Conservation (phyloP, 1,140 invertebrate genomes). For the Orius insidiosus region DNA sequence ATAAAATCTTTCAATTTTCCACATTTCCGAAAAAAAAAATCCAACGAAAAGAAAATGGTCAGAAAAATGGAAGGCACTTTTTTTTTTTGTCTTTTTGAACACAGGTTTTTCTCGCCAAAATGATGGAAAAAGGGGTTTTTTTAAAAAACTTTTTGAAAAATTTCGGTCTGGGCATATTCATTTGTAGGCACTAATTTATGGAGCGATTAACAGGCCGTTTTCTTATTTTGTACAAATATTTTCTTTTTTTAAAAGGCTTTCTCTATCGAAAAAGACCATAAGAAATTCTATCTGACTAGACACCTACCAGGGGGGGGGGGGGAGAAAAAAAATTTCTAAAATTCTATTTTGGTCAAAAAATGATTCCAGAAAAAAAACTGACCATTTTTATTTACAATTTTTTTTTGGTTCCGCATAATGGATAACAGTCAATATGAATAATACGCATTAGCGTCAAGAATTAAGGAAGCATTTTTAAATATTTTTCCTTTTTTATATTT, state of each 20-base stretch:
- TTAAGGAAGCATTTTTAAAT: slow-evolving; percentile 18
- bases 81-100: slow-evolving; percentile 16
- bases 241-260: not conserved
- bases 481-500: slow-evolving; percentile 10
- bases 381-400: too few relatives aligned
- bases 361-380: too few relatives aligned
- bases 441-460: too few relatives aligned
- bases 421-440: too few relatives aligned
- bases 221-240: not conserved
- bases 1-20: slow-evolving; percentile 4
- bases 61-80: slow-evolving; percentile 21
- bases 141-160: not conserved
- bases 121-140: slow-evolving; percentile 4
- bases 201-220: not conserved
- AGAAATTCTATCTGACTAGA: not conserved
- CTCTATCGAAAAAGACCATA: too few relatives aligned
- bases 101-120: slow-evolving; percentile 14
- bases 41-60: slow-evolving; percentile 15
- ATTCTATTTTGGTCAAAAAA: too few relatives aligned
- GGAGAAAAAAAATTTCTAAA: too few relatives aligned
- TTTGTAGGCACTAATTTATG: slow-evolving; percentile 16
- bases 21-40: slow-evolving; percentile 6
- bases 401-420: too few relatives aligned
- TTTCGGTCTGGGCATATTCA: slow-evolving; percentile 5
- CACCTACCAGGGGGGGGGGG: too few relatives aligned